Evolutionary conservation across 2,113 vertebrate genomes (phyloP).

Genomic region (Polypterus senegalus): DNA sequence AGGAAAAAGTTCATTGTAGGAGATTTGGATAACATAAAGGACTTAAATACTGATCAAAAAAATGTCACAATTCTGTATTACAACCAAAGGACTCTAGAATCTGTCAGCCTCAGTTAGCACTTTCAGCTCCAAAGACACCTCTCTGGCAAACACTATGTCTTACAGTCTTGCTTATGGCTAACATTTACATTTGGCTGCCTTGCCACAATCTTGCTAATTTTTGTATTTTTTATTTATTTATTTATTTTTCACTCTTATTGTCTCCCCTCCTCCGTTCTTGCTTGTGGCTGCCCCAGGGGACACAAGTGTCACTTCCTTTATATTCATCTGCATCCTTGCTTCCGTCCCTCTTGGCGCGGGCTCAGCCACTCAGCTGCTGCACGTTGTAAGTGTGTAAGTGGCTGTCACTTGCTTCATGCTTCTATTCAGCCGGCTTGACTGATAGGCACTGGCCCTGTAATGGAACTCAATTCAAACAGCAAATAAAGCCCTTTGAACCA

Average conservation of each 20-base stretch:
- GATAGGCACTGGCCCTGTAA: conserved; percentile 40
- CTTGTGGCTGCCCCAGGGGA: conserved; percentile 39
- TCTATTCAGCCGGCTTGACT: conserved; percentile 41
- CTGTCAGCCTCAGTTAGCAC: conserved; percentile 6
- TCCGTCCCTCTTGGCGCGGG: conserved; percentile 31
- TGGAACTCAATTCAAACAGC: conserved; percentile 51
- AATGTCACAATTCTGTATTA: conserved; percentile 1
- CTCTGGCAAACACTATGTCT: conserved; percentile 4
- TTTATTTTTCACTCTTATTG: conserved; percentile 11
- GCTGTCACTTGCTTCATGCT: conserved; percentile 18
- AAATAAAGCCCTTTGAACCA: conserved; percentile 59
- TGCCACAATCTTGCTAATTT: conserved; percentile 23
- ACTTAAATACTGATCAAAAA: conserved; percentile 10
- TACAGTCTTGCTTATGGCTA: conserved; percentile 27
- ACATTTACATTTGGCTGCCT: conserved; percentile 41
- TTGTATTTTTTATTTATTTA: conserved; percentile 5
- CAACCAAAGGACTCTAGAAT: conserved; percentile 5
- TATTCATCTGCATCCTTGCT: conserved; percentile 39
- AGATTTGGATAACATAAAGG: too few species aligned
- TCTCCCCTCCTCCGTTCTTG: neutral
- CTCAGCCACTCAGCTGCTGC: conserved; percentile 22
- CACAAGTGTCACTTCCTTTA: conserved; percentile 45
- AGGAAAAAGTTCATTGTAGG: too few species aligned
- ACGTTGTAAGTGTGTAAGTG: conserved; percentile 16
- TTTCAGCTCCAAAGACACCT: conserved; percentile 10